Percentiles rank a stretch among this genome's conserved stretches.
phyloP scores from a whole-genome alignment of 1,140 invertebrate species.

The Telenomus remus region DNA sequence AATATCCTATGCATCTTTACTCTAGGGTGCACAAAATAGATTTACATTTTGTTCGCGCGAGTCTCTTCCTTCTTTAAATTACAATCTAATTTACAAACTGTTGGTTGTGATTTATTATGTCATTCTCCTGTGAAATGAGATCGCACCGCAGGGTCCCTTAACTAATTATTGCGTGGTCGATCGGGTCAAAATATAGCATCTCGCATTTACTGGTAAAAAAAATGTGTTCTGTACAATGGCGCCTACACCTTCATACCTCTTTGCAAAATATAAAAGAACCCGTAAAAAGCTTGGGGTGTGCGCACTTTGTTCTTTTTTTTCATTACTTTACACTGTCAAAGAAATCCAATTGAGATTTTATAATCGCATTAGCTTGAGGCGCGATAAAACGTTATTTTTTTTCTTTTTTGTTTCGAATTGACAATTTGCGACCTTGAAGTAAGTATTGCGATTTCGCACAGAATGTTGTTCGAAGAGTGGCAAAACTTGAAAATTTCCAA shows the following conservation, averaged over 20 bases:
- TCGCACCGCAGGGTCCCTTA: conserved; percentile 59
- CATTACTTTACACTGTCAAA: conserved; percentile 38
- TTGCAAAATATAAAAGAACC: conserved; percentile 26
- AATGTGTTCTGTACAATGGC: conserved; percentile 15
- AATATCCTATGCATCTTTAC: conserved; percentile 1
- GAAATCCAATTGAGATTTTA: conserved; percentile 49
- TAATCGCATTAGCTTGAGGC: background rate
- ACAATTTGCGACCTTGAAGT: conserved; percentile 19
- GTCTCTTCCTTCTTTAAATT: conserved; percentile 48
- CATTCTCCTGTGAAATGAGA: conserved; percentile 31
- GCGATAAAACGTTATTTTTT: background rate
- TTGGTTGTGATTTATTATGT: conserved; percentile 22
- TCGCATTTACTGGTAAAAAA: conserved; percentile 9
- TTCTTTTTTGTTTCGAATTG: conserved; percentile 8
- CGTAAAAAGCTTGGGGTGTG: conserved; percentile 16
- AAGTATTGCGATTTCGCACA: conserved; percentile 19
- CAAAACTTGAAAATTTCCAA: conserved; percentile 7
- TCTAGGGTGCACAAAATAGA: conserved; percentile 69
- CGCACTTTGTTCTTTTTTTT: background rate
- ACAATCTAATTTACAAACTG: conserved; percentile 42
- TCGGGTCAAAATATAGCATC: conserved; percentile 42
- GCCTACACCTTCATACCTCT: conserved; percentile 17
- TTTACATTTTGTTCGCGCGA: conserved; percentile 47
- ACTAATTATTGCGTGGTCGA: conserved; percentile 40
- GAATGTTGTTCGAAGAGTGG: conserved; percentile 18